phyloP scores from a whole-genome alignment of 2,888 invertebrate genomes.

The Cheilosia soror region DNA sequence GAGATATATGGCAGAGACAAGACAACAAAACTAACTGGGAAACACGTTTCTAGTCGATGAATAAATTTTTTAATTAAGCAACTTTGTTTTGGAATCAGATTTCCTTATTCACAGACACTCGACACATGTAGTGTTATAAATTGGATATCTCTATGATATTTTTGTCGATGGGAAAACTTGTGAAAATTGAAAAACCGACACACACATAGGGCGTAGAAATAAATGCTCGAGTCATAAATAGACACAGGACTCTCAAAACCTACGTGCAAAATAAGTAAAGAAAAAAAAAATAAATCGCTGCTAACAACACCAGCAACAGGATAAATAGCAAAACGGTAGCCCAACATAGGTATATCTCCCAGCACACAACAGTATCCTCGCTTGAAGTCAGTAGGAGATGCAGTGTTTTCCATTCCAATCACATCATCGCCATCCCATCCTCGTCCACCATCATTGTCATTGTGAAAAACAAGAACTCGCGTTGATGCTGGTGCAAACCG shows the following conservation, averaged over 20 bases:
- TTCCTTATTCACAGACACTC: constrained; percentile 26
- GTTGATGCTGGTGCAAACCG: constrained; percentile 29
- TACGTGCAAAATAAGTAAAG: background rate
- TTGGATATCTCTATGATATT: constrained; percentile 15
- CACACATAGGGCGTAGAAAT: constrained; percentile 25
- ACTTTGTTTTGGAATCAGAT: constrained; percentile 56
- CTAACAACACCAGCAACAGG: constrained; percentile 59
- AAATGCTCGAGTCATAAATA: constrained; percentile 1
- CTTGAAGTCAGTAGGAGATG: constrained; percentile 6
- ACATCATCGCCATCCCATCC: constrained; percentile 45
- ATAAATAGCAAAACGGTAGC: constrained; percentile 68
- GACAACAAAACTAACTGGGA: constrained; percentile 6
- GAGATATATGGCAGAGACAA: constrained; percentile 2
- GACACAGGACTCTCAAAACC: background rate
- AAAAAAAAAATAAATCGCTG: constrained; percentile 15
- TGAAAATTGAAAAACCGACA: background rate
- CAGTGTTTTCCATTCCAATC: constrained; percentile 13
- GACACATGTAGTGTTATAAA: constrained; percentile 13
- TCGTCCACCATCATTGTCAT: constrained; percentile 14
- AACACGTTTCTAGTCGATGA: constrained; percentile 58
- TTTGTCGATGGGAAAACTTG: background rate
- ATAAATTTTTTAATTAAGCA: constrained; percentile 69
- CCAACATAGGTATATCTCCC: constrained; percentile 3
- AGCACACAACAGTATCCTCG: background rate
- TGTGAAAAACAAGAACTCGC: constrained; percentile 53